These are phyloP conservation scores for Hydropotes inermis DNA, from an alignment of 2,113 vertebrate genomes.

Conservation along the genomic window DNA sequence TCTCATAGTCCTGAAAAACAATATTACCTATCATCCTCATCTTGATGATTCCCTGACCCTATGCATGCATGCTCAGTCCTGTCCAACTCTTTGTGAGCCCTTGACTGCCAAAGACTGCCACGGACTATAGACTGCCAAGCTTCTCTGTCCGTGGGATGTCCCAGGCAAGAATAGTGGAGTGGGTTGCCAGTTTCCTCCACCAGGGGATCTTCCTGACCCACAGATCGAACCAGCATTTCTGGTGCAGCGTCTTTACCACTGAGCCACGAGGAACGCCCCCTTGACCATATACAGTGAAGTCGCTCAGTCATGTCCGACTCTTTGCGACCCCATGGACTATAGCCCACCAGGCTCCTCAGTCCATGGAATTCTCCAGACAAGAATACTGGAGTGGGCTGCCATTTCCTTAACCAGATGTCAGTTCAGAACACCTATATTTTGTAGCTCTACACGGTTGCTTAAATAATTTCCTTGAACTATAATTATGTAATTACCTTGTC, in stretches of 20 bases:
- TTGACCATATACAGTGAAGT: background rate
- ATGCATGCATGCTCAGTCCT: accelerated
- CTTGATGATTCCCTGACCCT: background rate
- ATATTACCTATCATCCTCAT: background rate
- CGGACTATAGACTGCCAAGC: background rate
- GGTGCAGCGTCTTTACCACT: background rate
- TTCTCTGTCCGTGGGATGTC: background rate
- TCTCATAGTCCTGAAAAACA: background rate
- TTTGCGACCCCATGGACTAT: too few species aligned
- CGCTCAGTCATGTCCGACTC: too few species aligned
- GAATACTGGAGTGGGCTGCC: too few species aligned
- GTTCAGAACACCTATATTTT: background rate
- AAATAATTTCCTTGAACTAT: background rate
- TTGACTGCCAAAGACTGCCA: background rate
- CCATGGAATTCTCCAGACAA: too few species aligned
- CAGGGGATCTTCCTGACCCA: background rate
- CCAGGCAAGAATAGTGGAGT: background rate
- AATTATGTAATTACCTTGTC: background rate
- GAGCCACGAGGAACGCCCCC: background rate
- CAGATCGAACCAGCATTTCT: background rate
- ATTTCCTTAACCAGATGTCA: background rate
- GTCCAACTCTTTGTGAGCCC: background rate
- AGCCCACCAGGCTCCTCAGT: too few species aligned
- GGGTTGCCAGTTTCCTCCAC: background rate
- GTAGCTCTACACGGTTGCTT: background rate